These are phyloP conservation scores for Cheilosia soror DNA, from an alignment of 2,888 invertebrate genomes.

Conservation along the genomic window DNA sequence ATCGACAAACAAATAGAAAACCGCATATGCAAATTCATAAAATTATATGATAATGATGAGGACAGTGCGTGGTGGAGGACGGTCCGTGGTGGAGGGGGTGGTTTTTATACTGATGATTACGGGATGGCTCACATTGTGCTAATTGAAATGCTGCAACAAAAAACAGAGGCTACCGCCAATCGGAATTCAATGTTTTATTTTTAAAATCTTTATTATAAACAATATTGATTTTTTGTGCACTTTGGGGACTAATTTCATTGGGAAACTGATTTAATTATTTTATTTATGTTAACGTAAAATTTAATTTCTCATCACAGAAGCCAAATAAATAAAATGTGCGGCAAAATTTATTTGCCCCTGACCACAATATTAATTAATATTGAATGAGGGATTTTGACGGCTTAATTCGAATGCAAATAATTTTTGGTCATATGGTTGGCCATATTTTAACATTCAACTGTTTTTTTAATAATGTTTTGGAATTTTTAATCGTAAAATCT, in stretches of 20 bases:
- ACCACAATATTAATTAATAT: background rate
- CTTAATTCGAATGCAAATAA: no score
- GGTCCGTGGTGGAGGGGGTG: background rate
- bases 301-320: background rate
- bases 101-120: constrained; percentile 42
- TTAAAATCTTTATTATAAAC: background rate
- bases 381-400: background rate
- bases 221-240: background rate
- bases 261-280: background rate
- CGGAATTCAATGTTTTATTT: background rate
- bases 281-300: background rate
- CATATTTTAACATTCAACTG: no score
- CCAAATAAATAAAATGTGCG: background rate
- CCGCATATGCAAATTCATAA: constrained; percentile 45
- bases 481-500: no score
- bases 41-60: constrained; percentile 45
- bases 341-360: background rate
- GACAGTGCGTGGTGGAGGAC: background rate
- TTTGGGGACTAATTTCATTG: constrained; percentile 1
- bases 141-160: constrained; percentile 45
- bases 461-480: no score
- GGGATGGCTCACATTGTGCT: background rate
- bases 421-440: no score
- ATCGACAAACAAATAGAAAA: constrained; percentile 12
- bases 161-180: constrained; percentile 24